Evolutionary conservation across 1,140 invertebrate species (phyloP).

Genomic region (Coenobita brevimanus): DNA sequence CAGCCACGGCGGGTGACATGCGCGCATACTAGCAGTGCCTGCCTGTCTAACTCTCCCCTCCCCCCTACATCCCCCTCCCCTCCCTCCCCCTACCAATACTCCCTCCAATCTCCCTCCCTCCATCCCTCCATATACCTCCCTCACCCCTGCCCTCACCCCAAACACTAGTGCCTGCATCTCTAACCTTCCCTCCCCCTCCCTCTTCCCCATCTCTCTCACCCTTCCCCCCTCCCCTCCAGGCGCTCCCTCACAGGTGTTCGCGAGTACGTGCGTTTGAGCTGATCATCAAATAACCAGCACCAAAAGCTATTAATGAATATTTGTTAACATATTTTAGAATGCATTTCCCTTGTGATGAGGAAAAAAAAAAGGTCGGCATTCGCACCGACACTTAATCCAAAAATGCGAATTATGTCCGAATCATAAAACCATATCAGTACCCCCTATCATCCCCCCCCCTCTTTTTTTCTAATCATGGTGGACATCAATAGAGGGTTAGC

Average conservation of each 20-base stretch:
- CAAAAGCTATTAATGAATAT: slow-evolving; percentile 56
- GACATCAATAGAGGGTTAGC: slow-evolving; percentile 9
- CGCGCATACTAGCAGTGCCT: background rate
- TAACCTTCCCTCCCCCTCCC: background rate
- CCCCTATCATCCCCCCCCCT: too few species aligned
- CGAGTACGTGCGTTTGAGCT: slow-evolving; percentile 11
- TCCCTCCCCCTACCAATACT: too few species aligned
- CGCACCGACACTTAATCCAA: slow-evolving; percentile 43
- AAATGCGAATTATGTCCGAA: slow-evolving; percentile 29
- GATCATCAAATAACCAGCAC: slow-evolving; percentile 50
- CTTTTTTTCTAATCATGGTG: slow-evolving; percentile 16
- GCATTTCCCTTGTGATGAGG: slow-evolving; percentile 52
- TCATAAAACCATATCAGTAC: slow-evolving; percentile 1
- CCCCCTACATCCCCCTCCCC: background rate
- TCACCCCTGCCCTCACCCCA: too few species aligned
- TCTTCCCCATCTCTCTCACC: background rate
- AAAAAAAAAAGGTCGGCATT: background rate
- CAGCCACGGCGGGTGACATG: background rate
- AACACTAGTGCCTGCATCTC: background rate
- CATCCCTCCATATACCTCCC: too few species aligned
- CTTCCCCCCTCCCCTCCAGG: too few species aligned
- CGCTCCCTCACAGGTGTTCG: background rate
- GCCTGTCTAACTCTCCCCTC: slow-evolving; percentile 5
- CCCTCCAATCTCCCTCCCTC: too few species aligned
- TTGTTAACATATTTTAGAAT: slow-evolving; percentile 58